Evolutionary conservation across 1,140 invertebrate genomes (phyloP), one percentile per base, ranked within the genome.

Genomic region (Pomacea maculata): DNA sequence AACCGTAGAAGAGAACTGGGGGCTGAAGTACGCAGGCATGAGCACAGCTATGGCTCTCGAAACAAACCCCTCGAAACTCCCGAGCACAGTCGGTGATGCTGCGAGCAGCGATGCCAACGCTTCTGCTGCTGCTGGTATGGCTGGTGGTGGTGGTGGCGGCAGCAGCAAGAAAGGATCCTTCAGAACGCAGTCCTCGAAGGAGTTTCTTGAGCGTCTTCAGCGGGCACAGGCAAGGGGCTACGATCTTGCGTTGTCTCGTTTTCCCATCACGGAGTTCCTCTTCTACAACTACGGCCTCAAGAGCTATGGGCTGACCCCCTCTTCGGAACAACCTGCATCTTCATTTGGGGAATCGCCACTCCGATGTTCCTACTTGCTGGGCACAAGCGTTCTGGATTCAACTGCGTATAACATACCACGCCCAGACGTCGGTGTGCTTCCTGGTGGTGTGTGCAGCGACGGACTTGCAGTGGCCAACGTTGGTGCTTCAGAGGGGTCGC

Each of bases 271-370:
- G 52, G 79, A 80, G 63, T 80, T 75, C 79, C 79, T 80, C 64
- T 80, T 73, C 72, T 74, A 80, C 72, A 80, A 80, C 72, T 80
- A 80, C 79, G 79, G 79, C 9, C 72, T 80, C 45, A 72, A 73
- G 72, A 78, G 77, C 77, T 78, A 70, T n/a, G 65, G 67, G 65
- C 65, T 70, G 10, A 45, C 75, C 21, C 12, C n/a, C 7, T 15
- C 64, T 12, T 45, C 45, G 64, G 21, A 34, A 1, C 21, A 15
- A 1, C 29, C 75, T 19, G 25, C 73, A 11, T n/a, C 34, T 29
- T 63, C 29, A 8, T 14, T 17, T 17, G 34, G 65, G 21, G 65
- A 52, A 11, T 29, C 19, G 21, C 77, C 67, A 15, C 64, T 9
- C 52, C 75, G 17, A 61, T 61, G 11, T 14, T 61, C 15, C 11